Evolutionary conservation across 2,888 invertebrate genomes (phyloP).

Genomic region (Abrostola tripartita): DNA sequence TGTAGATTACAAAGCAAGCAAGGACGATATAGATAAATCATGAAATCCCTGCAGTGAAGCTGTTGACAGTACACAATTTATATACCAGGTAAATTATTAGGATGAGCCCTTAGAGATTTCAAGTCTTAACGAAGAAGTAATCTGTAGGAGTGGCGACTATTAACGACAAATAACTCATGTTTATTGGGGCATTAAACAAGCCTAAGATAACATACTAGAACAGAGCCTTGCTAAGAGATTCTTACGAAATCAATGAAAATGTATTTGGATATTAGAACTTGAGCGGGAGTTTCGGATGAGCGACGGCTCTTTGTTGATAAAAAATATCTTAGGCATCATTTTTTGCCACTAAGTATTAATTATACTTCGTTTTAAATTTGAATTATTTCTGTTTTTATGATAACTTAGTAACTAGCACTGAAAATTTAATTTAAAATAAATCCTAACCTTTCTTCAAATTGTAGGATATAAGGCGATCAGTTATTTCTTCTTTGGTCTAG

Average conservation of each 20-base stretch:
- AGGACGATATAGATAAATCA: background rate
- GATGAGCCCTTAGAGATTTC: background rate
- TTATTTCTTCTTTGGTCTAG: no score
- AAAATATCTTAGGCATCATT: no score
- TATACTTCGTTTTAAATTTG: no score
- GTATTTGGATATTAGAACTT: background rate
- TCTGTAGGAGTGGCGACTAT: background rate
- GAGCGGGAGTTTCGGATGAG: background rate
- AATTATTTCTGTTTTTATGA: no score
- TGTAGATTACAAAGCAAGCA: background rate
- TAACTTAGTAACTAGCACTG: no score
- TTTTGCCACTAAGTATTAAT: no score
- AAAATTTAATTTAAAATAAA: no score
- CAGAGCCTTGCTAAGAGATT: background rate
- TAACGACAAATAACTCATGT: slow-evolving; percentile 51
- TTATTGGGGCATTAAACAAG: slow-evolving; percentile 44
- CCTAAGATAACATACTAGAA: background rate
- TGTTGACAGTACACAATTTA: slow-evolving; percentile 1
- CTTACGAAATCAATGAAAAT: background rate
- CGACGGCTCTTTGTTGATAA: no score
- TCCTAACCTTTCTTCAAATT: no score
- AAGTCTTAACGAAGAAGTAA: background rate
- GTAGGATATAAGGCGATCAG: no score
- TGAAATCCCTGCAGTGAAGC: background rate
- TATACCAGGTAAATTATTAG: background rate